Evolutionary conservation across 2,113 vertebrate genomes (phyloP), one percentile per base, ranked within the genome.

Genomic region (Halichoerus grypus): DNA sequence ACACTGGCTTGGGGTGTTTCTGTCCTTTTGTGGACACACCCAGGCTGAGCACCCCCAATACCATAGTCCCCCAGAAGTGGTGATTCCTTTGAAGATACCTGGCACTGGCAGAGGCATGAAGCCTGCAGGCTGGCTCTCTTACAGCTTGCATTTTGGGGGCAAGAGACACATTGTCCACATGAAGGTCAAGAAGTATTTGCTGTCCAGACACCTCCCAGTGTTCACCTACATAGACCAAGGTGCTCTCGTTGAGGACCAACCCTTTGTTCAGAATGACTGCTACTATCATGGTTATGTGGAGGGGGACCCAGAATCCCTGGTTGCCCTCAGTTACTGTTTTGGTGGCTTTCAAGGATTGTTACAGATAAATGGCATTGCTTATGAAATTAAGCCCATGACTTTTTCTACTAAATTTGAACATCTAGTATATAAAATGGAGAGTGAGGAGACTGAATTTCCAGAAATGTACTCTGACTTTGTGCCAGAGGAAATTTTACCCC

Each of bases 211-310:
- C 21, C 74, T 98, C 67, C 83, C 93, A 3, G 28, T 98, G 31
- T 98, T 98, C 89, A 98, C 98, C n/a, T 99, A 98, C 0, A 21
- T 61, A 24, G 85, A 69, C 18, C 87, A 82, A 0, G 98, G 97
- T 5, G 5, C 36, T 5, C 90, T 97, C 16, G 33, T 80, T 19
- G 55, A 97, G 63, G 98, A 98, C 31, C 96, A 96, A 0, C 97
- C 94, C n/a, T 95, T 98, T 0, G 55, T 98, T n/a, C 97, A 21
- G 3, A 84, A 97, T 87, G 88, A 96, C 94, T 99, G 98, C 94
- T 98, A 98, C 74, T 98, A 98, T n/a, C 97, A 97, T 18, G 98
- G 98, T 0, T 92, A 96, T 33, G 97, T 99, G 88, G 90, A 97
- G 69, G 97, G 97, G 0, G 97, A 97, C 82, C 94, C 96, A 0